Base-by-base conservation (phyloP, 2,113 vertebrate species). In the Pelusios castaneus region DNA sequence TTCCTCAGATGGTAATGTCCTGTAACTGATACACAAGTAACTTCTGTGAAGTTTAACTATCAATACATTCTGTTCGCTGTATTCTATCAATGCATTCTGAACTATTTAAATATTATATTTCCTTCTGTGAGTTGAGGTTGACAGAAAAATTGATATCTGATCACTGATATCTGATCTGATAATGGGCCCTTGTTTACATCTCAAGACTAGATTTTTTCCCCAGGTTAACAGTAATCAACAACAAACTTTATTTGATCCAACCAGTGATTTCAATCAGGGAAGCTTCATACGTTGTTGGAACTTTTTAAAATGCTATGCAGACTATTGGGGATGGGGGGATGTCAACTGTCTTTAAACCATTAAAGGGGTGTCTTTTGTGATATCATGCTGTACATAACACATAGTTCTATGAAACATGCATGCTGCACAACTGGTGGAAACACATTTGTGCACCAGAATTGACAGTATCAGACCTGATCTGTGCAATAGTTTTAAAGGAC, bases 141-240 rank as follows among this genome's bases (percentile, higher is more conserved):
- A 27, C 25, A 92, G 84, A 87, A 91, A 47, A 3, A 76, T 21
- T 70, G 43, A 80, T 21, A 11, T 87, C 51, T 49, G 10, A 49
- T 49, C 49, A 13, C 10, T 49, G 49, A 49, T 49, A 49, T 52
- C 51, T 52, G 51, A 52, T 52, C 13, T 94, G 5, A 49, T 52
- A 93, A 83, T 2, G 38, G 43, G 79, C 51, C 38, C 34, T 12
- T 11, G 3, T 73, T 31, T 0, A 19, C 47, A 58, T 1, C 29
- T 1, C 0, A 2, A 2, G 14, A 60, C 38, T 2, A 8, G 1
- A 2, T 1, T 2, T 84, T 3, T 14, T 55, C 84, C 3, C 11
- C 31, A 87, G 7, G 47, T 38, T 79, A 94, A 1, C 10, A 8
- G 19, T 89, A 41, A 52, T 12, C 6, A 63, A 14, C 12, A 79